Evolutionary conservation across 2,888 invertebrate genomes (phyloP).

Genomic region (Ectemnius lituratus): DNA sequence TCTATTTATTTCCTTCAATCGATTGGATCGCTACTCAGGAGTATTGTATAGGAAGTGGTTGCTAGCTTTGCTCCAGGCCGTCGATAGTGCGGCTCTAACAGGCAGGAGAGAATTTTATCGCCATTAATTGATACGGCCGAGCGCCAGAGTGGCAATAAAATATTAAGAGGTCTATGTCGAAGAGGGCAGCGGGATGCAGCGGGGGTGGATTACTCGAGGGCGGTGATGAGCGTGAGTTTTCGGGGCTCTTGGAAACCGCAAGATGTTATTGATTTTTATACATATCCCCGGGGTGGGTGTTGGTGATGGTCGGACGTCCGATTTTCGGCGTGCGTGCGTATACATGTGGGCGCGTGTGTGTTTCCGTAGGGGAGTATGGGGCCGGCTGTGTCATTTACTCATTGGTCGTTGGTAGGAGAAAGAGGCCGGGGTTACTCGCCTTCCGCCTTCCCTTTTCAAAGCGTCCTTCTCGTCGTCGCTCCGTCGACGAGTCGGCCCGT

Average conservation of each 20-base stretch:
- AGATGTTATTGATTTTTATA: constrained; percentile 78
- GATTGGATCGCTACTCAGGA: not conserved
- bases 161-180: constrained; percentile 10
- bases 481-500: constrained; percentile 49
- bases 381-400: constrained; percentile 72
- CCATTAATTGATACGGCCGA: constrained; percentile 27
- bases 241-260: constrained; percentile 74
- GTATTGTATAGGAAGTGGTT: not conserved
- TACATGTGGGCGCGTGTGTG: constrained; percentile 49
- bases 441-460: constrained; percentile 60
- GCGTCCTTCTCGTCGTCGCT: constrained; percentile 22
- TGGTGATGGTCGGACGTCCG: constrained; percentile 38
- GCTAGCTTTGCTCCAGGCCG: too few relatives aligned
- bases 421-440: constrained; percentile 53
- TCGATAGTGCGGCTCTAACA: too few relatives aligned
- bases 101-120: not conserved
- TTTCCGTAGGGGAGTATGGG: constrained; percentile 63
- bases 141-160: too few relatives aligned
- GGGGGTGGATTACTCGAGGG: not conserved
- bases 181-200: not conserved
- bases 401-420: constrained; percentile 66
- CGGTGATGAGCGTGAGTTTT: constrained; percentile 63
- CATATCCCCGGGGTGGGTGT: constrained; percentile 58
- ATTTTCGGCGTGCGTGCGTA: constrained; percentile 46
- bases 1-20: constrained; percentile 1